A percentile compares a stretch with the other conserved stretches of the same genome.
These are phyloP conservation scores for Tortrix viridana DNA, from an alignment of 2,888 invertebrate species.

Conservation along the genomic window DNA sequence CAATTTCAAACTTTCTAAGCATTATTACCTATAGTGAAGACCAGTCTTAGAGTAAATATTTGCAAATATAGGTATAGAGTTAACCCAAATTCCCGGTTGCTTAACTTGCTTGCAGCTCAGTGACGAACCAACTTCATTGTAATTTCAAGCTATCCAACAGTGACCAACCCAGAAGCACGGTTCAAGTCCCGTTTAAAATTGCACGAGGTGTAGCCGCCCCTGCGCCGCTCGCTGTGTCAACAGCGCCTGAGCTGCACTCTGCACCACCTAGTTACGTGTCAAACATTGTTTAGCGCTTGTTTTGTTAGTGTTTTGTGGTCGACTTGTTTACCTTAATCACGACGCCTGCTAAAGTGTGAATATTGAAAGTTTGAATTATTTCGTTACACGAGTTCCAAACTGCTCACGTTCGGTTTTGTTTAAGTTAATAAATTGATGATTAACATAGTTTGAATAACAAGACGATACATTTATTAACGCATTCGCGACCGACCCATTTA, in stretches of 20 bases:
- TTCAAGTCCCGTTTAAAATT: slow-evolving; percentile 74
- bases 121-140: slow-evolving; percentile 61
- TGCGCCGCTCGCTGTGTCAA: slow-evolving; percentile 66
- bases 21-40: too few species aligned
- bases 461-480: too few species aligned
- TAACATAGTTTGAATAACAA: background rate
- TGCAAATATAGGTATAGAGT: background rate
- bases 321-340: slow-evolving; percentile 59
- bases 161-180: slow-evolving; percentile 44
- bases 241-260: slow-evolving; percentile 65
- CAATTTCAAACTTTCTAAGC: too few species aligned
- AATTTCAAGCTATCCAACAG: slow-evolving; percentile 60
- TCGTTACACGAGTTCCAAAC: slow-evolving; percentile 3
- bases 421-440: background rate
- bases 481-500: too few species aligned
- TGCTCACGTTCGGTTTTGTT: background rate
- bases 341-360: slow-evolving; percentile 39
- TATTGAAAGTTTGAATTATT: slow-evolving; percentile 28
- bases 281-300: slow-evolving; percentile 72
- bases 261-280: slow-evolving; percentile 72
- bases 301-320: slow-evolving; percentile 62
- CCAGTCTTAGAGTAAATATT: too few species aligned
- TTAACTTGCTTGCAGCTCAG: slow-evolving; percentile 33
- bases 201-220: slow-evolving; percentile 64
- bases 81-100: slow-evolving; percentile 9